These are phyloP conservation scores for Heteromurus nitidus DNA, from an alignment of 2,888 invertebrate species.

Conservation along the genomic window DNA sequence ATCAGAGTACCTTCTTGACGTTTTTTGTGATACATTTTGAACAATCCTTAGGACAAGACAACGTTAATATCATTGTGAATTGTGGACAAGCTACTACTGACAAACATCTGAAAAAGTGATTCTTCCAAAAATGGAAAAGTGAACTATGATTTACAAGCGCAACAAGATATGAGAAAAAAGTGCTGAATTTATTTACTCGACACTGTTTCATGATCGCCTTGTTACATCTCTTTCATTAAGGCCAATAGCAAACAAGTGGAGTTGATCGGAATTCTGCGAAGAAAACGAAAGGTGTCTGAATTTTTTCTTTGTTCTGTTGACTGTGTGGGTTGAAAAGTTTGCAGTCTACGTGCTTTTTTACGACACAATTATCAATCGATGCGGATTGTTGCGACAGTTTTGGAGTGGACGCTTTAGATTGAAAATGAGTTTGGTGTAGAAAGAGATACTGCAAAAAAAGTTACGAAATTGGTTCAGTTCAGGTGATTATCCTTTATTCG, in stretches of 20 bases:
- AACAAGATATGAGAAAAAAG: neutral
- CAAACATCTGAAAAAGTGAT: constrained; percentile 36
- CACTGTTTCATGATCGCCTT: neutral
- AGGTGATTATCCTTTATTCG: constrained; percentile 29
- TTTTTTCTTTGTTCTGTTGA: constrained; percentile 21
- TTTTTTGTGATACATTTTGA: no score
- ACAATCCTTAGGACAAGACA: no score
- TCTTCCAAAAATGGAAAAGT: constrained; percentile 58
- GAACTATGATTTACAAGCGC: constrained; percentile 45
- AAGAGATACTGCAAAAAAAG: constrained; percentile 4
- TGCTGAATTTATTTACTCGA: neutral
- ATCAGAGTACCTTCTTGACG: no score
- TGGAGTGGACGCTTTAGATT: constrained; percentile 17
- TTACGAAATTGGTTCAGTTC: constrained; percentile 54
- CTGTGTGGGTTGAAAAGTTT: constrained; percentile 32
- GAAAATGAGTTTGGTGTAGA: neutral
- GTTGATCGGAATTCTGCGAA: no score
- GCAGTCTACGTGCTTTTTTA: constrained; percentile 9
- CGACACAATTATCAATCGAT: constrained; percentile 53
- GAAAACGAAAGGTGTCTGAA: constrained; percentile 30
- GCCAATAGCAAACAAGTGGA: no score
- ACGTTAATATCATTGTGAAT: no score
- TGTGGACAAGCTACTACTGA: neutral
- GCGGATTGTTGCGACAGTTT: constrained; percentile 32
- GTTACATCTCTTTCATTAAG: constrained; percentile 14